phyloP scores from a whole-genome alignment of 2,113 vertebrate species.

The Lophius piscatorius region DNA sequence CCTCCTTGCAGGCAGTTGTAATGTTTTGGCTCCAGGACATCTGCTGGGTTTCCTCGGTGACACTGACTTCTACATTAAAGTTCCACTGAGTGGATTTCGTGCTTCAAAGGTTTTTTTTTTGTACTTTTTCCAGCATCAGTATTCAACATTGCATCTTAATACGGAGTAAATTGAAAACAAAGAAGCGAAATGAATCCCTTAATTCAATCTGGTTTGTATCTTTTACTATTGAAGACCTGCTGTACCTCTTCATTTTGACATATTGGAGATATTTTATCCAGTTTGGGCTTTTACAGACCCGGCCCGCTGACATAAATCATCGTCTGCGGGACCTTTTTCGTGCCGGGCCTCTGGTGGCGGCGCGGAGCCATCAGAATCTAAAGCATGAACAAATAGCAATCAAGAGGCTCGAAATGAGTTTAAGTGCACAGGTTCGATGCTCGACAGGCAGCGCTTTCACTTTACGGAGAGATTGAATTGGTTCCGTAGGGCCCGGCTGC shows the following conservation, averaged over 20 bases:
- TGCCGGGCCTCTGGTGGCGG: constrained; percentile 18
- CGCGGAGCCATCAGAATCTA: constrained; percentile 31
- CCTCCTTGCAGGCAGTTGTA: too few relatives aligned
- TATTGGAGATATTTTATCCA: not conserved
- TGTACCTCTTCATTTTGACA: not conserved
- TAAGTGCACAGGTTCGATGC: constrained; percentile 17
- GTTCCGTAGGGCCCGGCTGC: constrained; percentile 26
- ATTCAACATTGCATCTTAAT: too few relatives aligned
- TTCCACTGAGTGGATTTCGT: too few relatives aligned
- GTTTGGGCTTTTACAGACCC: constrained; percentile 26
- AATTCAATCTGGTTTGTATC: not conserved
- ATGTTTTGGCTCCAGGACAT: too few relatives aligned
- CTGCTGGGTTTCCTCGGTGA: too few relatives aligned
- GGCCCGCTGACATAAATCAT: constrained; percentile 22
- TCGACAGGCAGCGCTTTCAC: constrained; percentile 21
- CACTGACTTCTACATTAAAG: too few relatives aligned
- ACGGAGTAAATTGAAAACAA: not conserved
- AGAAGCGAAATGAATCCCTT: too few relatives aligned
- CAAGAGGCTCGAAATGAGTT: constrained; percentile 29
- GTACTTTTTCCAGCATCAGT: too few relatives aligned
- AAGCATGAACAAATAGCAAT: constrained; percentile 45
- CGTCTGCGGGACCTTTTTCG: constrained; percentile 28
- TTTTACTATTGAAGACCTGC: not conserved
- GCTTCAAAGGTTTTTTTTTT: too few relatives aligned
- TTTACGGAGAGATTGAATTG: constrained; percentile 43